Evolutionary conservation across 1,140 invertebrate genomes (phyloP).

Genomic region (Microplitis mediator): DNA sequence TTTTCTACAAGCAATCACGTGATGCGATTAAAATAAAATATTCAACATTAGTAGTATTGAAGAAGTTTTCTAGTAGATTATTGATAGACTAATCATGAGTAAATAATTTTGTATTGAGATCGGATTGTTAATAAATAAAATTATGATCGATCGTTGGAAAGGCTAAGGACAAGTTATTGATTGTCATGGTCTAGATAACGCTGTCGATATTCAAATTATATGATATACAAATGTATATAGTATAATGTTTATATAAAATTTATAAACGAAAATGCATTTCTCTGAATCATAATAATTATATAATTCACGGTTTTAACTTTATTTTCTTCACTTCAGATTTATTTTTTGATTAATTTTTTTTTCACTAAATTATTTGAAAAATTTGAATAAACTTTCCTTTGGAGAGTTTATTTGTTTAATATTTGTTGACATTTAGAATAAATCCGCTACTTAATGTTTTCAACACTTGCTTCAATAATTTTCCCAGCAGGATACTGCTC

Average conservation of each 20-base stretch:
- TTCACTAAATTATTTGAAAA: background rate
- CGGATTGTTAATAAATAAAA: conserved; percentile 13
- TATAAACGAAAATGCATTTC: too few species aligned
- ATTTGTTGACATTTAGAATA: background rate
- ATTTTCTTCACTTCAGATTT: too few species aligned
- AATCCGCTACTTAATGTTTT: conserved; percentile 20
- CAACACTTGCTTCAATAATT: conserved; percentile 19
- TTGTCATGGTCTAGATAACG: conserved; percentile 6
- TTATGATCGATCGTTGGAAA: background rate
- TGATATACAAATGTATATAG: background rate
- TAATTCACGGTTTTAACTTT: too few species aligned
- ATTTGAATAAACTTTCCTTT: too few species aligned
- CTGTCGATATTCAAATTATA: conserved; percentile 8
- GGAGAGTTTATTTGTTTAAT: background rate
- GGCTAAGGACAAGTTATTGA: conserved; percentile 17
- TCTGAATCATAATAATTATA: too few species aligned
- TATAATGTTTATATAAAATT: background rate
- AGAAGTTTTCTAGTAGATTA: background rate
- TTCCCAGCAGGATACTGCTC: background rate
- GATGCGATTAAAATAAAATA: background rate
- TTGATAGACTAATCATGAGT: background rate
- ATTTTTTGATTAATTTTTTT: background rate
- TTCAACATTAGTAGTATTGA: background rate
- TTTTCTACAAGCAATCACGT: too few species aligned
- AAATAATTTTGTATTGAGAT: conserved; percentile 1